Evolutionary conservation across 2,888 invertebrate species (phyloP), one percentile per base, ranked within the genome.

Genomic region (Thymelicus acteon): DNA sequence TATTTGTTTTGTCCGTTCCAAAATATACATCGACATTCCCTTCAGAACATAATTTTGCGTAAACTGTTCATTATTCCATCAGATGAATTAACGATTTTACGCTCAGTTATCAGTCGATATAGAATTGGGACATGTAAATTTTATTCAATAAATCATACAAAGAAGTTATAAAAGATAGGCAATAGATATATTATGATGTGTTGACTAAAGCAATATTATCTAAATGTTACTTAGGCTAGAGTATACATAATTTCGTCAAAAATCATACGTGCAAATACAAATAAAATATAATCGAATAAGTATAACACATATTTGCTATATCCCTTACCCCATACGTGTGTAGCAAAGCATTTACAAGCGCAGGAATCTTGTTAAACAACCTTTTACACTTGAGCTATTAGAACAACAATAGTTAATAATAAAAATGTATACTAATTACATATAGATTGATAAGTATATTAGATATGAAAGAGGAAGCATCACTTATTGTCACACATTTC

Each of bases 401-500:
- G 8, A 57, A 58, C 52, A 49, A 15, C 12, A 62, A 54, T 61
- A 66, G 44, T 57, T 44, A 66, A 57, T 54, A 47, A 19, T 62
- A 66, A 44, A 57, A 54, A 13, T 49, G 39, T 19, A 54, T 24
- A 37, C 40, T 44, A 61, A 71, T 61, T 60, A 44, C 31, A n/a
- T 60, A 65, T 58, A 67, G 24, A 37, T 69, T 67, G 63, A 79
- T 85, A 76, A 82, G 87, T 88, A 87, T 84, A 80, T 83, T 86
- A 86, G 78, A 85, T 86, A 89, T 85, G 85, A 88, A 87, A 88
- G 85, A 90, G 91, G 92, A 92, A 93, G 92, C 89, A 90, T 92
- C 91, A 92, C 88, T 93, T 93, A 93, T 93, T 93, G 93, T 93
- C 93, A 92, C 92, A 93, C 91, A 86, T 92, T 93, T 80, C 91